These are phyloP conservation scores for Nasonia oneida DNA, from an alignment of 2,888 invertebrate species.

Conservation along the genomic window DNA sequence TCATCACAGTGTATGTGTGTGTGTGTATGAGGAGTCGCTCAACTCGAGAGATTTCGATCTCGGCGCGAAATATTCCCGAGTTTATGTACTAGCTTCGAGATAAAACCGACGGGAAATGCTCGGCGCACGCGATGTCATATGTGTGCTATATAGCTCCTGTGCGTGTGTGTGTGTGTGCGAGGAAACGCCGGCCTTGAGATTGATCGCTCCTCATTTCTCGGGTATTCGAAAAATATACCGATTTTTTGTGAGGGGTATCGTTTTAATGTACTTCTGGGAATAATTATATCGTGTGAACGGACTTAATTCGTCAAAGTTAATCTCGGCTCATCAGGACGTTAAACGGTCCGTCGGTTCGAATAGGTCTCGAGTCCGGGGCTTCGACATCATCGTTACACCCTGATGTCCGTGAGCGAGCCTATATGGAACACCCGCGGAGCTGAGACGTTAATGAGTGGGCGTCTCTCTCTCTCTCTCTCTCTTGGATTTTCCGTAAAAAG, in stretches of 20 bases:
- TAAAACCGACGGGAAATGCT: neutral
- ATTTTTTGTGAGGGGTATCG: neutral
- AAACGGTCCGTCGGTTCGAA: constrained; percentile 21
- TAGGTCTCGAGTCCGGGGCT: constrained; percentile 4
- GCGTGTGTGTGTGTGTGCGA: neutral
- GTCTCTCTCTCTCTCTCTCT: constrained; percentile 1
- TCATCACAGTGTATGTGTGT: constrained; percentile 4
- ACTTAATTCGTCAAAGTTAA: neutral
- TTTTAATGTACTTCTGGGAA: neutral
- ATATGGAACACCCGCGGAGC: neutral
- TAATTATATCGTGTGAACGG: neutral
- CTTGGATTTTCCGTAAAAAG: constrained; percentile 2
- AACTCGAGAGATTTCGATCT: constrained; percentile 46
- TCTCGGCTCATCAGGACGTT: neutral
- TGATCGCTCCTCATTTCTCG: constrained; percentile 20
- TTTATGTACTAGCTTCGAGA: neutral
- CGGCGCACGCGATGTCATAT: neutral
- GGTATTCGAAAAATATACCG: constrained; percentile 15
- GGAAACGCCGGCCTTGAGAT: constrained; percentile 23
- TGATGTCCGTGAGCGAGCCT: neutral
- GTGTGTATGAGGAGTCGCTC: constrained; percentile 4
- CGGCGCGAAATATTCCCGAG: neutral
- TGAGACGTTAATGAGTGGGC: neutral
- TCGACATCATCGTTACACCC: constrained; percentile 35
- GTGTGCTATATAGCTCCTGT: neutral